Conservation (phyloP, 2,888 invertebrate genomes). For the Oscheius myriophilus region DNA sequence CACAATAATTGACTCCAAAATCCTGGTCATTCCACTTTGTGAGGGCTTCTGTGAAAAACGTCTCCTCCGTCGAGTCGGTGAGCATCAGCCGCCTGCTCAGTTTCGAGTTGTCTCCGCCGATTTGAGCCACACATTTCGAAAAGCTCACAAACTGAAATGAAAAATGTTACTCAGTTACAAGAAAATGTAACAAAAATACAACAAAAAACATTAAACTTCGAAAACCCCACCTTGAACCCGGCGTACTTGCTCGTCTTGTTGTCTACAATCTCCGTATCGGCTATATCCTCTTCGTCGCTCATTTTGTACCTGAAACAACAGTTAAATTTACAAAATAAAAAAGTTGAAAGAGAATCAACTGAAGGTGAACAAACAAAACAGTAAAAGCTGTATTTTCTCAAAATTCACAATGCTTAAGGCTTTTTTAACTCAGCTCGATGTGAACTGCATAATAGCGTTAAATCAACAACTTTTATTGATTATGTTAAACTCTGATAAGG, state of each 20-base stretch:
- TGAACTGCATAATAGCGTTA: too few species aligned
- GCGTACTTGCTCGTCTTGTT: conserved; percentile 12
- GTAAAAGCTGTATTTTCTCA: too few species aligned
- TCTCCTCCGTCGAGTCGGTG: conserved; percentile 77
- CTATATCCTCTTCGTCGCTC: conserved; percentile 5
- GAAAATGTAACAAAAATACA: not conserved
- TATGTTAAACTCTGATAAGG: too few species aligned
- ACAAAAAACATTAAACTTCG: not conserved
- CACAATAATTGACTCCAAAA: conserved; percentile 79
- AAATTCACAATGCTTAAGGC: too few species aligned
- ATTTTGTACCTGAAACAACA: not conserved
- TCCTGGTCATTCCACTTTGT: conserved; percentile 88
- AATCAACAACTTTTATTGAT: too few species aligned
- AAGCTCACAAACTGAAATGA: conserved; percentile 41
- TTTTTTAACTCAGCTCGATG: too few species aligned
- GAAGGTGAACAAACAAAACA: too few species aligned
- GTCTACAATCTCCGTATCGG: not conserved
- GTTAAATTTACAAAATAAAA: too few species aligned
- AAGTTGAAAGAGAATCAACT: too few species aligned
- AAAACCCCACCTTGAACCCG: conserved; percentile 1
- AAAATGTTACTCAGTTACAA: not conserved
- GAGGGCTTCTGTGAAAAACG: conserved; percentile 84
- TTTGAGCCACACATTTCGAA: conserved; percentile 42
- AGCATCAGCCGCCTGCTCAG: conserved; percentile 25
- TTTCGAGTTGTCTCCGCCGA: conserved; percentile 47